Percentiles rank a stretch among this genome's conserved stretches.
Conservation (phyloP, 2,888 invertebrate genomes). For the Rotaria socialis region DNA sequence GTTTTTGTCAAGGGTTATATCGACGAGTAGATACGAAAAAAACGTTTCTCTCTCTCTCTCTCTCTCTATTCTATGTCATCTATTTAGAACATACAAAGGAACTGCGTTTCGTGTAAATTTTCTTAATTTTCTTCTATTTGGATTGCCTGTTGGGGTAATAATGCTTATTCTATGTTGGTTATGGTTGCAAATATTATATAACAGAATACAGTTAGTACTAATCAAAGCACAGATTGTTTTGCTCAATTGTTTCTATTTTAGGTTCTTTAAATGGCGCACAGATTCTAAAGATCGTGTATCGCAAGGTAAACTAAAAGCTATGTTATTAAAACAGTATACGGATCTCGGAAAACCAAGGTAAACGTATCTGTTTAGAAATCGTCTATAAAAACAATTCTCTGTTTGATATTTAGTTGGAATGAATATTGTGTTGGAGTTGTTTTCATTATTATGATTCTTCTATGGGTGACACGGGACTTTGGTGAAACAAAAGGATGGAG, state of each 20-base stretch:
- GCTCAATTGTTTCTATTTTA: neutral
- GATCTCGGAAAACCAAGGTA: constrained; percentile 73
- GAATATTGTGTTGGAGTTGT: constrained; percentile 42
- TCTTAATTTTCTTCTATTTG: constrained; percentile 73
- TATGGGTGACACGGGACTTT: constrained; percentile 44
- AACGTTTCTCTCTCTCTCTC: too few relatives aligned
- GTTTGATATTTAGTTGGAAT: constrained; percentile 33
- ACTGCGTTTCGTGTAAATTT: constrained; percentile 48
- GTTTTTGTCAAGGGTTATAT: constrained; percentile 42
- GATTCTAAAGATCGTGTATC: neutral
- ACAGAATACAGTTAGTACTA: neutral
- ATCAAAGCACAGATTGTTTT: neutral
- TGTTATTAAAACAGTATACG: constrained; percentile 72
- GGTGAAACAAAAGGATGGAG: constrained; percentile 39
- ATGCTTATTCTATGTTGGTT: constrained; percentile 74
- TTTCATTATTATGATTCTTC: constrained; percentile 36
- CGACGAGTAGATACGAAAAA: neutral
- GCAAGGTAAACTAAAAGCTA: constrained; percentile 64
- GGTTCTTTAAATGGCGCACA: neutral
- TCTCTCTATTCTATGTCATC: too few relatives aligned
- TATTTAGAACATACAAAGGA: neutral
- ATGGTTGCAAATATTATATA: constrained; percentile 64
- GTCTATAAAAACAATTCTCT: neutral
- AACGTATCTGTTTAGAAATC: neutral
- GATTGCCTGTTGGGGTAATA: constrained; percentile 75